Evolutionary conservation across 2,888 invertebrate genomes (phyloP).

Genomic region (Pyrgus malvae): DNA sequence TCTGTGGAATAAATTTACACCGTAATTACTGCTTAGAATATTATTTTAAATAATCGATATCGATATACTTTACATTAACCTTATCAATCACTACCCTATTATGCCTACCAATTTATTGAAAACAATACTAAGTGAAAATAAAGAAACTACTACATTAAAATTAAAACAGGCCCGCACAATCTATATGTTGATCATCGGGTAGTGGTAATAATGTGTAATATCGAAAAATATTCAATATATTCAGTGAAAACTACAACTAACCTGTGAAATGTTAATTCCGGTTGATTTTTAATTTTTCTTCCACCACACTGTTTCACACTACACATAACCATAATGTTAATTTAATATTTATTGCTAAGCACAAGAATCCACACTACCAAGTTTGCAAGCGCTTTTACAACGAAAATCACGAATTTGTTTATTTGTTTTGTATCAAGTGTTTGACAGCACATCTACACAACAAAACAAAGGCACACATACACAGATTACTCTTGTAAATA

Average conservation of each 20-base stretch:
- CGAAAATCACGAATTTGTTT: too few relatives aligned
- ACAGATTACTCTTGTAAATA: too few relatives aligned
- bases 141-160: background rate
- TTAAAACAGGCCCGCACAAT: background rate
- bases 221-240: background rate
- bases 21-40: background rate
- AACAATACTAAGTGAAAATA: background rate
- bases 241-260: background rate
- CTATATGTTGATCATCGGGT: too few relatives aligned
- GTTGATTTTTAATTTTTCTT: background rate
- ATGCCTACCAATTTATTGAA: background rate
- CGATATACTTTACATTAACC: background rate
- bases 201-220: background rate
- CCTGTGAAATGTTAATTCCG: background rate
- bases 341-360: too few relatives aligned
- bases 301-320: background rate
- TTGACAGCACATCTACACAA: too few relatives aligned
- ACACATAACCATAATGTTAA: background rate
- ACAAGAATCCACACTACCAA: too few relatives aligned
- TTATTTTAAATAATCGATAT: background rate
- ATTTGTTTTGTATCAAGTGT: too few relatives aligned
- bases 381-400: too few relatives aligned
- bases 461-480: too few relatives aligned
- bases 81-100: background rate
- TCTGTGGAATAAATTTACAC: background rate